phyloP scores from a whole-genome alignment of 2,797 vertebrate genomes.

The Somateria mollissima region DNA sequence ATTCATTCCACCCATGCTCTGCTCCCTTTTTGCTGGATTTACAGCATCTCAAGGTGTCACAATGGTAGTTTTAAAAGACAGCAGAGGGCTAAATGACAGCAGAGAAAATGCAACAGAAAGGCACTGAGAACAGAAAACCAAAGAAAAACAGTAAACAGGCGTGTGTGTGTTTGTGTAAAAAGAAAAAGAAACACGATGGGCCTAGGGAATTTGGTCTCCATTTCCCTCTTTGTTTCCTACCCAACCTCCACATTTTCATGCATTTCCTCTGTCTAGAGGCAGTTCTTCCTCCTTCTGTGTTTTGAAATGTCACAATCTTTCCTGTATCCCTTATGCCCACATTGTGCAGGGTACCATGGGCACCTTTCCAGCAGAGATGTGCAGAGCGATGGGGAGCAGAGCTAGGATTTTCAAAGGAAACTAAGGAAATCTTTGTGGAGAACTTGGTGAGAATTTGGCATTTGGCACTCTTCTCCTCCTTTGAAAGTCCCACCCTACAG shows the following conservation, averaged over 20 bases:
- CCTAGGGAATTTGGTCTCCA: background rate
- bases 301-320: slow-evolving; percentile 12
- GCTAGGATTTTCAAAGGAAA: slow-evolving; percentile 41
- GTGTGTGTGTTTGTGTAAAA: background rate
- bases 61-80: background rate
- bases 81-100: background rate
- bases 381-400: background rate
- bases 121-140: background rate
- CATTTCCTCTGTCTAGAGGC: background rate
- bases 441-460: slow-evolving; percentile 53
- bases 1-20: background rate
- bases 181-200: background rate
- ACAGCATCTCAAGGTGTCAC: background rate
- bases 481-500: slow-evolving; percentile 52
- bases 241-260: background rate
- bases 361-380: slow-evolving; percentile 10
- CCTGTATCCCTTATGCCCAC: background rate
- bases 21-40: background rate
- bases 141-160: background rate
- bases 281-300: background rate
- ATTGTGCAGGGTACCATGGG: background rate
- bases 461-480: slow-evolving; percentile 13
- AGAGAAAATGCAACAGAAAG: background rate
- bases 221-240: background rate
- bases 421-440: slow-evolving; percentile 29